Evolutionary conservation across 2,797 vertebrate species (phyloP).

Genomic region (Peromyscus eremicus): DNA sequence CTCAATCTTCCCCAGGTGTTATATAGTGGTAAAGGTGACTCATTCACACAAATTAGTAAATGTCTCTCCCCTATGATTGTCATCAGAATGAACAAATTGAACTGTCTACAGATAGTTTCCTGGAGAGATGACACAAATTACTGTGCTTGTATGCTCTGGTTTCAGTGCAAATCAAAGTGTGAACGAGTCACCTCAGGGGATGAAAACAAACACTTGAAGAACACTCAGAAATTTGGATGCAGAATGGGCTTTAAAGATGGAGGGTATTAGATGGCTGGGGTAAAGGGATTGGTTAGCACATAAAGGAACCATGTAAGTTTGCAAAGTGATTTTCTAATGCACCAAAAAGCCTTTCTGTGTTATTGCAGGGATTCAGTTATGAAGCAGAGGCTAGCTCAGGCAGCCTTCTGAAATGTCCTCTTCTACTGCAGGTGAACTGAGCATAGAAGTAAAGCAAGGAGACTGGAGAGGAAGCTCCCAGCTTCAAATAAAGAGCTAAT

Average conservation of each 20-base stretch:
- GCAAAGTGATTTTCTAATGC: constrained; percentile 1
- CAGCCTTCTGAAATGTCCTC: background rate
- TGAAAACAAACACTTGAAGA: constrained; percentile 16
- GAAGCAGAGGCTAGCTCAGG: background rate
- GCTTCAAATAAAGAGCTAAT: background rate
- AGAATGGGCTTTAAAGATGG: constrained; percentile 26
- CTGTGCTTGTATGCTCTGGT: background rate
- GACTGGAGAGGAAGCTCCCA: background rate
- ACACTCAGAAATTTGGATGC: constrained; percentile 46
- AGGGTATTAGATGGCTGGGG: background rate
- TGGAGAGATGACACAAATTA: constrained; percentile 69
- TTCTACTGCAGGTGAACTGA: background rate
- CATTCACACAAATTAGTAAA: constrained; percentile 73
- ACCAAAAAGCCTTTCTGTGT: background rate
- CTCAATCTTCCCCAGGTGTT: constrained; percentile 62
- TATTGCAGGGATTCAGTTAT: background rate
- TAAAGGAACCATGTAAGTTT: background rate
- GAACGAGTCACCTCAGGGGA: background rate
- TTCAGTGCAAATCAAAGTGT: constrained; percentile 67
- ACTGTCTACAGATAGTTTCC: constrained; percentile 51
- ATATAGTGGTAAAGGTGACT: constrained; percentile 71
- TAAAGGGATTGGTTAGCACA: constrained; percentile 19
- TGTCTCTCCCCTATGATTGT: constrained; percentile 65
- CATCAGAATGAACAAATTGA: constrained; percentile 76
- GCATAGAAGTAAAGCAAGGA: background rate